These are phyloP conservation scores for Hafferia zeledoni DNA, from an alignment of 2,797 vertebrate species.

Conservation along the genomic window DNA sequence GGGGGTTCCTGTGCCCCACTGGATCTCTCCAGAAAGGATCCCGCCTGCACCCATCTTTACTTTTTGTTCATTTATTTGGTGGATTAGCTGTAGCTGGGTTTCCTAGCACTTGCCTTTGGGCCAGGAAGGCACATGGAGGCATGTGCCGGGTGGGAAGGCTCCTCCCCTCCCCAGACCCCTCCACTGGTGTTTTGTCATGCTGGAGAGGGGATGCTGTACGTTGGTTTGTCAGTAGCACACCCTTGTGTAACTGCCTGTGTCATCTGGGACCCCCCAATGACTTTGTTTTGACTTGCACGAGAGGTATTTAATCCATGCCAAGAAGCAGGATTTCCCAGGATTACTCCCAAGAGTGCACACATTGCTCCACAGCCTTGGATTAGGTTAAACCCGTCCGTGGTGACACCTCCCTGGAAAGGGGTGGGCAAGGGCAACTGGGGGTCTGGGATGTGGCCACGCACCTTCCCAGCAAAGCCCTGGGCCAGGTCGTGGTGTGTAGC, in stretches of 20 bases:
- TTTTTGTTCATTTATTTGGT: accelerated
- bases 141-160: background rate
- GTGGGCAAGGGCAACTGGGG: background rate
- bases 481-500: background rate
- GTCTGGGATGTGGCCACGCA: background rate
- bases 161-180: background rate
- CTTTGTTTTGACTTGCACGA: background rate
- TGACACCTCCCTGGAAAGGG: background rate
- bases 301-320: constrained; percentile 1
- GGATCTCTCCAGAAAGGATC: background rate
- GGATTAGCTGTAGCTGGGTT: background rate
- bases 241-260: background rate
- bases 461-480: background rate
- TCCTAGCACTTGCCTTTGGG: background rate
- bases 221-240: background rate
- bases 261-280: background rate
- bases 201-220: accelerated
- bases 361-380: background rate
- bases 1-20: background rate
- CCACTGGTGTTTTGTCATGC: accelerated
- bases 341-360: background rate
- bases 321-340: background rate
- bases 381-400: background rate
- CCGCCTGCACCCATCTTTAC: background rate
- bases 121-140: accelerated